phyloP scores from a whole-genome alignment of 2,113 vertebrate genomes.

The Eurypyga helias region DNA sequence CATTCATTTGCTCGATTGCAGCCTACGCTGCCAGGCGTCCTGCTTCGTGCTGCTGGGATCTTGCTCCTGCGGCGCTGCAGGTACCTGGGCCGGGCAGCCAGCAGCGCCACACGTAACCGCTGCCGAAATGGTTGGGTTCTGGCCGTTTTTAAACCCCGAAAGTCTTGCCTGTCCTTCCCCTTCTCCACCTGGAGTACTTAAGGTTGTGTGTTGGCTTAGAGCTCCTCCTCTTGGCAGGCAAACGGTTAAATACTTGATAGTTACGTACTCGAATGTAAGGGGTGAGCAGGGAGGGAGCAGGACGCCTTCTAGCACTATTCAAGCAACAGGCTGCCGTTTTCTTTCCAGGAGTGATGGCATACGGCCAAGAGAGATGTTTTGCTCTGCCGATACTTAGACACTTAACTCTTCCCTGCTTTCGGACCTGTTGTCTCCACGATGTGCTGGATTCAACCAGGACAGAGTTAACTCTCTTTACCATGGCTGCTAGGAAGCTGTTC shows the following conservation, averaged over 20 bases:
- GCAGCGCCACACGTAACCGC: neutral
- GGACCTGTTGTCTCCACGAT: accelerated
- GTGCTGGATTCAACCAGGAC: too few species aligned
- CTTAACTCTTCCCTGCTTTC: neutral
- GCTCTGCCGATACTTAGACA: neutral
- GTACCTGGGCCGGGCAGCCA: neutral
- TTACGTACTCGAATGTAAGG: too few species aligned
- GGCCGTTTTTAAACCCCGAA: neutral
- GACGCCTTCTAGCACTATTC: neutral
- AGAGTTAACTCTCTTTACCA: too few species aligned
- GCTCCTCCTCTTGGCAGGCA: neutral
- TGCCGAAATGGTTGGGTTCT: accelerated
- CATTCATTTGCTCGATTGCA: neutral
- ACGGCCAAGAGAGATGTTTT: neutral
- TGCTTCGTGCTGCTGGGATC: neutral
- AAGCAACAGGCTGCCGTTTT: neutral
- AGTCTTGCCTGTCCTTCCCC: too few species aligned
- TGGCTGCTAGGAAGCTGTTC: too few species aligned
- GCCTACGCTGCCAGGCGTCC: neutral
- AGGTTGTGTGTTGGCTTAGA: neutral
- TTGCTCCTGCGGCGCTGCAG: neutral
- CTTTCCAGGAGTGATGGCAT: neutral
- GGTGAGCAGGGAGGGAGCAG: accelerated
- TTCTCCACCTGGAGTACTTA: accelerated
- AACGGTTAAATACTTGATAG: neutral